Base-by-base conservation (phyloP, 2,888 invertebrate species). In the Diarsia brunnea region DNA sequence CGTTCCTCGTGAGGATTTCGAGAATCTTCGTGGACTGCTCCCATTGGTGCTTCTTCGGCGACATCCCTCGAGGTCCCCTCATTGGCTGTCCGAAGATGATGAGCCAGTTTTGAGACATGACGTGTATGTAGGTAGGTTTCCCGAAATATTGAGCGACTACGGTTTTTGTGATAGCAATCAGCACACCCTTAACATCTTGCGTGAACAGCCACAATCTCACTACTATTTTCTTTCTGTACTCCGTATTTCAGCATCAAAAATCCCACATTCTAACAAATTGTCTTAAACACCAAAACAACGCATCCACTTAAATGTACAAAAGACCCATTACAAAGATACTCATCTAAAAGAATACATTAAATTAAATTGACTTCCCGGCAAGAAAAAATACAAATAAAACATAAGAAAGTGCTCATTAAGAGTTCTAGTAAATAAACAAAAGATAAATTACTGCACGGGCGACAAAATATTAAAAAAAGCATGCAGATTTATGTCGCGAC, bases 351-450 rank as follows among this genome's bases (percentile, higher is more conserved):
- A 84, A 84, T 82, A 87, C 81, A 84, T 83, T 83, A 79, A 87
- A 86, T 84, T 79, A 78, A 83, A 84, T 85, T 79, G 82, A 82
- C 79, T 82, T 75, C 78, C 69, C 69, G 53, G 66, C 77, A 78
- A 78, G 71, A 78, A 86, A 84, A 73, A 82, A 80, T 79, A 83
- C 63, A 79, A 84, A 82, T 61, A 70, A 82, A 88, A 85, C 80
- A 79, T 87, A 88, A 89, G 89, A 90, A 87, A 89, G 89, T 89
- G 89, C 91, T 93, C 92, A 92, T 93, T 93, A 93, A 90, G 87
- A 88, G 89, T 86, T 88, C 88, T 89, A 90, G 90, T 90, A 91
- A 88, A 92, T 92, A 92, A 92, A 90, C 89, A 87, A 86, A 84
- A 91, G 89, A 91, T 89, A 91, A 91, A 92, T 91, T 88, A 89